phyloP scores from a whole-genome alignment of 2,888 invertebrate species.

The Lobophora halterata region DNA sequence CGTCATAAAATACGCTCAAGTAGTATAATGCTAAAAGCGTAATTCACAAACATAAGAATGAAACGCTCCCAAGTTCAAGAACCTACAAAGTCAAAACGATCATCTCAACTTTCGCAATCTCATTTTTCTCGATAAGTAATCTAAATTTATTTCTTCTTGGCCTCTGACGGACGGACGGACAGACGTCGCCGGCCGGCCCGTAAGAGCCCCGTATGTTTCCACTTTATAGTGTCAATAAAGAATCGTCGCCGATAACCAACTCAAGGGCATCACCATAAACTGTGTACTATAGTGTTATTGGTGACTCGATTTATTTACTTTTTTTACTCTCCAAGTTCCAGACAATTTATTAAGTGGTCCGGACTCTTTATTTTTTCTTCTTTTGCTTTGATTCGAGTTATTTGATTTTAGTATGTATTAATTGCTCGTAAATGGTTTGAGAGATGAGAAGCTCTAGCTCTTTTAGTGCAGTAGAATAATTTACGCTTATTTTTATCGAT shows the following conservation, averaged over 20 bases:
- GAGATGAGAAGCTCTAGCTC: slow-evolving; percentile 7
- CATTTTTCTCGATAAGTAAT: slow-evolving; percentile 25
- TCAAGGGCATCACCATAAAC: slow-evolving; percentile 66
- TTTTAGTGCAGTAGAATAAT: slow-evolving; percentile 12
- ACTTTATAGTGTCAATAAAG: slow-evolving; percentile 69
- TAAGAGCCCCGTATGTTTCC: slow-evolving; percentile 51
- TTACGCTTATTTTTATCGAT: slow-evolving; percentile 21
- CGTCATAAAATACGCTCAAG: no score
- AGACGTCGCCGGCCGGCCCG: slow-evolving; percentile 30
- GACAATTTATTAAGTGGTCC: slow-evolving; percentile 71
- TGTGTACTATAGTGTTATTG: slow-evolving; percentile 73
- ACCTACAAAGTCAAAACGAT: slow-evolving; percentile 15
- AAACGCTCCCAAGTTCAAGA: slow-evolving; percentile 10
- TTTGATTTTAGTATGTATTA: slow-evolving; percentile 55
- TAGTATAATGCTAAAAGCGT: no score
- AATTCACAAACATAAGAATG: no score
- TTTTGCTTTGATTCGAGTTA: slow-evolving; percentile 48
- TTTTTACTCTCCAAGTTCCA: slow-evolving; percentile 51
- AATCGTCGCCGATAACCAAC: slow-evolving; percentile 67
- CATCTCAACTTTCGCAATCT: slow-evolving; percentile 26
- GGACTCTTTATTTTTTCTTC: slow-evolving; percentile 48
- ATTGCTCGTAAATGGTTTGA: slow-evolving; percentile 46
- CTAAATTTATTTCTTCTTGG: slow-evolving; percentile 25
- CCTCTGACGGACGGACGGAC: slow-evolving; percentile 17
- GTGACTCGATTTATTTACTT: slow-evolving; percentile 66